Base-by-base conservation (phyloP, 2,888 invertebrate species). In the Smittia sp. region DNA sequence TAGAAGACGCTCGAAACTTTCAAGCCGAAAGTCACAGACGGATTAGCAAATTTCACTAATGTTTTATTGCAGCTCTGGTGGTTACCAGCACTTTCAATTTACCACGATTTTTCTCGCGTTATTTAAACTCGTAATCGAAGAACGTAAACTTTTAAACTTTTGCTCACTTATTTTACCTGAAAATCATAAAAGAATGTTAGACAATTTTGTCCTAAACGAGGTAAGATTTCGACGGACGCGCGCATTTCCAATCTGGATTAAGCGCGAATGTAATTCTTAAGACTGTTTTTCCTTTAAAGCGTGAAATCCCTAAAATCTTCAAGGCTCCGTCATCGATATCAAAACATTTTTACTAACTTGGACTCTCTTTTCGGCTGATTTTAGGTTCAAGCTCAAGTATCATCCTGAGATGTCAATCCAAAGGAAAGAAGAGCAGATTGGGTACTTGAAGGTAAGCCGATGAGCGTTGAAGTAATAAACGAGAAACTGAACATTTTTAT, bases 311-410 rank as follows among this genome's bases (percentile, higher is more conserved):
- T 9, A 32, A 32, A 32, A 32, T 6, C 32, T 32, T 9, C 9
- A n/a, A n/a, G n/a, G n/a, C n/a, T n/a, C n/a, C n/a, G n/a, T n/a
- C n/a, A n/a, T n/a, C n/a, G n/a, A n/a, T n/a, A n/a, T n/a, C n/a
- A n/a, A n/a, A n/a, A n/a, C n/a, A n/a, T n/a, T n/a, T 46, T 46
- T 46, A 46, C 32, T 32, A 32, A 32, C 32, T 46, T 15, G 11
- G 39, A 46, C 11, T 32, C 9, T 32, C 32, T 32, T 76, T 77
- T 77, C 77, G 76, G 74, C 2, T 46, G 13, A 46, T 15, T 46
- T 74, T 84, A 99, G 99, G 98, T 99, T 99, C 87, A 96, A 97
- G 84, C 90, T 93, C 78, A 98, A 98, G 85, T 99, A 98, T 80
- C 98, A 99, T 82, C 99, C 99, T 1, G 96, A 96, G 82, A 98